Percentiles rank a stretch among this genome's conserved stretches.
These are phyloP conservation scores for Otis tarda DNA, from an alignment of 2,113 vertebrate species.

Conservation along the genomic window DNA sequence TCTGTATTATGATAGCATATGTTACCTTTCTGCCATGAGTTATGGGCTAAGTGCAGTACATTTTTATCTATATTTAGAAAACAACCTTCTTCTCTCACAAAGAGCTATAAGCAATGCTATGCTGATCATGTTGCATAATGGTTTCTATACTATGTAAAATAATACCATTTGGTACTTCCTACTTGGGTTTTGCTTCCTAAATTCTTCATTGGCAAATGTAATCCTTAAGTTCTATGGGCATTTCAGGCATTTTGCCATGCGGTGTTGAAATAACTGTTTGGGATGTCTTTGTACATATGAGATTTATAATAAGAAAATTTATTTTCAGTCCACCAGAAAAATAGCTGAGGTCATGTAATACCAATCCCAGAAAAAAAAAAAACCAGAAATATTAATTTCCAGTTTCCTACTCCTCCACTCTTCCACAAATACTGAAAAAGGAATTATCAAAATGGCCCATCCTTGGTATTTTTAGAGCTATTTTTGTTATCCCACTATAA, in stretches of 20 bases:
- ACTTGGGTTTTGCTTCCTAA: slow-evolving; percentile 43
- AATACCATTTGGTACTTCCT: slow-evolving; percentile 33
- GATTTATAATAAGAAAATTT: slow-evolving; percentile 20
- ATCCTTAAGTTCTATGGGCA: slow-evolving; percentile 14
- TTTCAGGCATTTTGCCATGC: slow-evolving; percentile 51
- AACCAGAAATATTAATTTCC: slow-evolving; percentile 14
- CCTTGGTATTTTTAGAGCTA: background rate
- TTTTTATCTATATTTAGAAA: slow-evolving; percentile 60
- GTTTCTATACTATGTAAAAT: slow-evolving; percentile 42
- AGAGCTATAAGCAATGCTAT: slow-evolving; percentile 27
- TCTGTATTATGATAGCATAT: slow-evolving; percentile 60
- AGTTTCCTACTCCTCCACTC: background rate
- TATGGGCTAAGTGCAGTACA: slow-evolving; percentile 38
- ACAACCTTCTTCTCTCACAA: slow-evolving; percentile 17
- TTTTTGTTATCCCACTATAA: background rate
- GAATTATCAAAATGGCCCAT: background rate
- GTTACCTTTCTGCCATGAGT: slow-evolving; percentile 62
- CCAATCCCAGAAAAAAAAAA: slow-evolving; percentile 39
- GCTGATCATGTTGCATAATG: slow-evolving; percentile 58
- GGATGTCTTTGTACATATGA: background rate
- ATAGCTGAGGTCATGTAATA: slow-evolving; percentile 14
- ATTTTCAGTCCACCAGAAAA: background rate
- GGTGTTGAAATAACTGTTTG: slow-evolving; percentile 46
- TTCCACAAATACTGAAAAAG: background rate
- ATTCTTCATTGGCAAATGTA: slow-evolving; percentile 62